Evolutionary conservation across 2,888 invertebrate genomes (phyloP), one percentile per base, ranked within the genome.

Genomic region (Perizoma flavofasciatum): DNA sequence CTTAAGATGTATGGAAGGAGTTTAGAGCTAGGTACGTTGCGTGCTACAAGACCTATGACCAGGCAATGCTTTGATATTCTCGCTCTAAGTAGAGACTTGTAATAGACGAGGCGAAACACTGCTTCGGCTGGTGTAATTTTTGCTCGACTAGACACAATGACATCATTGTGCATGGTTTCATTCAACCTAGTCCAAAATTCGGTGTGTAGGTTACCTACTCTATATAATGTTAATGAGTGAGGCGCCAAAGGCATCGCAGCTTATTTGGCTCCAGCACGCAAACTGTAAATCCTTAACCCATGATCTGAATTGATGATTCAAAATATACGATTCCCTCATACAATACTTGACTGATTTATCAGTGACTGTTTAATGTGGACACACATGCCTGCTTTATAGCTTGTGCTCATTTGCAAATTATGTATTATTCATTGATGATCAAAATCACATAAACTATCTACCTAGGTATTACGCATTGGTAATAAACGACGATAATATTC

Each of bases 231-330:
- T 10, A 41, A 41, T 41, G 72, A 78, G 77, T 77, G 66, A 72
- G 79, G 81, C 79, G 78, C 78, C 82, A 75, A 74, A 73, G 10
- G 67, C 68, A 61, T 65, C 68, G 71, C 65, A 53, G 59, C 69
- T 73, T 72, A 79, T 79, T 82, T 71, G 70, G 71, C 71, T 55
- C 55, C 68, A 60, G 55, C 61, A 67, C 67, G 66, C 65, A 56
- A 70, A 65, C 68, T 69, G 63, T 75, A 79, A 76, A 75, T 76
- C 72, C 70, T 73, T 34, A 59, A 68, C 45, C 71, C 81, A 75
- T 76, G 82, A 66, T 67, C 72, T 72, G 82, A 84, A 85, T 22
- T 22, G 22, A 22, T 22, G 22, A 22, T 85, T 70, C 60, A 68
- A 72, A 77, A 62, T 60, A 34, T 46, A 34, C 6, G 40, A 49